Base-by-base conservation (phyloP, 2,888 invertebrate genomes). In the Synergus japonicus region DNA sequence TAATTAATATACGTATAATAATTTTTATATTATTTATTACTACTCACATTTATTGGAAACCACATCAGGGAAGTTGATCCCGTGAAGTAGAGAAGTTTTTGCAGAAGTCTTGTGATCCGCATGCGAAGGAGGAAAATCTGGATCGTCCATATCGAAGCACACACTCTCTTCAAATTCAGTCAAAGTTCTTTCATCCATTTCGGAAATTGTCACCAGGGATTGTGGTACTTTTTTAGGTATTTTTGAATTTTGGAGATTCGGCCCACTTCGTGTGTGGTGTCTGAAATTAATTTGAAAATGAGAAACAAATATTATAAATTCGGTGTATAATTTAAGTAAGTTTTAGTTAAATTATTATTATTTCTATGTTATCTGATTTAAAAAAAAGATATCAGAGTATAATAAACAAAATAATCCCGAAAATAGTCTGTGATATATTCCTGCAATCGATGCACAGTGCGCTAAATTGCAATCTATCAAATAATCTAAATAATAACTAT, bases 81-180 rank as follows among this genome's bases (percentile, higher is more conserved):
- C 81, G 8, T 82, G 85, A 79, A 85, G 5, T 0, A 37, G 80
- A 65, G 87, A 84, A 46, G 78, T 83, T 44, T 83, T 85, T 64
- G 82, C 79, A 18, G 86, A 78, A 77, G 82, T 80, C n/a, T 79
- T 81, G 63, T 81, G 84, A 44, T 64, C 78, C 65, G 83, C 83
- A 44, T 64, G 78, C 66, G 83, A 76, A 66, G 90, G 89, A 22
- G 90, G 88, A 84, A 91, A 91, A 83, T 91, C 92, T 76, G 91
- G 91, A 86, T 91, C 91, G 78, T 92, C 92, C 79, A 88, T 85
- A 83, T 92, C 92, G 84, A 92, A 92, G 79, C 87, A 89, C 79
- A 92, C 87, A 83, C 85, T 91, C 86, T 92, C 91, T 80, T 92
- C 91, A 82, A 91, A 91, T 83, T 92, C 91, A 78, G 91, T 91